phyloP scores from a whole-genome alignment of 2,113 vertebrate genomes.

The Pardalotus punctatus region DNA sequence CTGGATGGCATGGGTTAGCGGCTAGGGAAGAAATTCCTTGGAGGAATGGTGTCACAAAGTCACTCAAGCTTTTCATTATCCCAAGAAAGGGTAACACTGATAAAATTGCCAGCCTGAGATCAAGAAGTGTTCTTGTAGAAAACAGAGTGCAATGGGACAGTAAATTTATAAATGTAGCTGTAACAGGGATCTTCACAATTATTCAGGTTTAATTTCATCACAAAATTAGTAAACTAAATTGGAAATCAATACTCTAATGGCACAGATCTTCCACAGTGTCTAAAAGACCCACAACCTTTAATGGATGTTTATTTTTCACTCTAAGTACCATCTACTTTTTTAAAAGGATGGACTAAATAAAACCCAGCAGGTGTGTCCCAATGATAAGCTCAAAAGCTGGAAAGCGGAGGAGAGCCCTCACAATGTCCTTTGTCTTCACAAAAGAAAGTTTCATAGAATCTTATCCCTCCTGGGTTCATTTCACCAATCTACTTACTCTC shows the following conservation, averaged over 20 bases:
- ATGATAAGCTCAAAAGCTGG: not conserved
- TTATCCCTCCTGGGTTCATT: not conserved
- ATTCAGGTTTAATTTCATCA: not conserved
- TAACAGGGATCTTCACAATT: not conserved
- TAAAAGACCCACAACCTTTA: not conserved
- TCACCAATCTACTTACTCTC: not conserved
- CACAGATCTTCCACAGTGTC: not conserved
- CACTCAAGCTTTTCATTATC: not conserved
- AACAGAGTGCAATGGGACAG: not conserved
- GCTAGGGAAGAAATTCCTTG: not conserved
- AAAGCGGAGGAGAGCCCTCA: not conserved
- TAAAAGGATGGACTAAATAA: not conserved
- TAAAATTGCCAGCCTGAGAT: not conserved
- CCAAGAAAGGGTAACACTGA: not conserved
- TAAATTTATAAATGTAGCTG: not conserved
- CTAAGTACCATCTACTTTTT: not conserved
- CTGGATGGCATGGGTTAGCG: not conserved
- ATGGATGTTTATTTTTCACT: not conserved
- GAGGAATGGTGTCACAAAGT: not conserved
- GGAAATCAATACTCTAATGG: not conserved
- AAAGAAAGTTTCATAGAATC: not conserved
- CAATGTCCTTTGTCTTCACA: not conserved
- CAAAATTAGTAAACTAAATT: not conserved
- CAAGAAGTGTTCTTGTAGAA: not conserved
- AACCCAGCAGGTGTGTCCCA: not conserved